A percentile compares a stretch with the other conserved stretches of the same genome.
phyloP scores from a whole-genome alignment of 2,113 vertebrate genomes.

The Leucopternis melanops region DNA sequence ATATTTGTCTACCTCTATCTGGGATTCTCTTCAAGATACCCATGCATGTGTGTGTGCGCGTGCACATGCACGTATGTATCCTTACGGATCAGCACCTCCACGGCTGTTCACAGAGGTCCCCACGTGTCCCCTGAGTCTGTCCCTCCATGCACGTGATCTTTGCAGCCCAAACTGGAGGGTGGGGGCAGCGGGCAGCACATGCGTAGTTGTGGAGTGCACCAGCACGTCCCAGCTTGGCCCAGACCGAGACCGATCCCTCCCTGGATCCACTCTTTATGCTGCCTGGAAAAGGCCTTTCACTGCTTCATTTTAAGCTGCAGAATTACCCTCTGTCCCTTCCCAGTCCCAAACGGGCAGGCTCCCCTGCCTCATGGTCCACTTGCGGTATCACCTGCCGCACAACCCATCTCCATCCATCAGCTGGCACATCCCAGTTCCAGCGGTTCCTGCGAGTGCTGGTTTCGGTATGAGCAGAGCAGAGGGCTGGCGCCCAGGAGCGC shows the following conservation, averaged over 20 bases:
- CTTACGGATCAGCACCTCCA: background rate
- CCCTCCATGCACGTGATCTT: background rate
- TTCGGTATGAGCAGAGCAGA: background rate
- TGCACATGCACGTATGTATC: no score
- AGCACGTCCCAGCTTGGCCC: background rate
- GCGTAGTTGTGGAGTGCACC: background rate
- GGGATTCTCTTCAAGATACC: no score
- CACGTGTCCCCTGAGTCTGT: fast-evolving
- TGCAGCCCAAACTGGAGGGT: background rate
- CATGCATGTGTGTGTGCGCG: no score
- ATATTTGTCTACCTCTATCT: no score
- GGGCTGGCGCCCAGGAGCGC: background rate
- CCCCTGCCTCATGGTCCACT: background rate
- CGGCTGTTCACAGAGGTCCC: fast-evolving
- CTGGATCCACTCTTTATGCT: background rate
- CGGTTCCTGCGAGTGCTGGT: fast-evolving
- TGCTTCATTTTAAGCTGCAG: background rate
- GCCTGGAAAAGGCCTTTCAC: background rate
- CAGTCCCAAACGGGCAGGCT: background rate
- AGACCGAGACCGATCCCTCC: fast-evolving
- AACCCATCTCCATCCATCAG: background rate
- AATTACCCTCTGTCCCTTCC: background rate
- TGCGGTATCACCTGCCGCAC: fast-evolving
- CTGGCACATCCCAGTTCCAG: background rate
- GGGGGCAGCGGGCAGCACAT: fast-evolving